Evolutionary conservation across 1,140 invertebrate genomes (phyloP), one percentile per base, ranked within the genome.

Genomic region (Drosophila parvula): DNA sequence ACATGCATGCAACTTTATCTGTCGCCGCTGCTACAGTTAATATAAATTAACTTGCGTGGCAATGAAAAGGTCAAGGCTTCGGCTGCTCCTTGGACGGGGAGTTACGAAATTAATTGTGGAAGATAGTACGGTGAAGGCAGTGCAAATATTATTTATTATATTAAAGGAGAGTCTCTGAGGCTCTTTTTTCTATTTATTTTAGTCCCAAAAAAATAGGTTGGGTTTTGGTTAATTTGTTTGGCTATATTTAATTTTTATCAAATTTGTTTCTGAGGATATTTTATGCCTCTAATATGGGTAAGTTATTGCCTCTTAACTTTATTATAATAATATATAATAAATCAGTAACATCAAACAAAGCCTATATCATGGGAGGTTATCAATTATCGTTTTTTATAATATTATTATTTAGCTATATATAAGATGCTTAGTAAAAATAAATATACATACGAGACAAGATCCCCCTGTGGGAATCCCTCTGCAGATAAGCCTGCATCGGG

Each of bases 1-100:
- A 43, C 65, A 43, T 10, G 34, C 53, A 28, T 4, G 8, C 18
- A 44, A 28, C 41, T 67, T 56, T 70, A 57, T 71, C 64, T 70
- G 38, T n/a, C 43, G 38, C 61, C 16, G 28, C n/a, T 48, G 41
- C 61, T 8, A 57, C 28, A 47, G 28, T 58, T 70, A n/a, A n/a
- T n/a, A 69, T 5, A 36, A 32, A 18, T 47, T 14, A 57, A 57
- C 16, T 40, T 28, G 44, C 9, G 44, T 22, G 43, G 16, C 28
- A 32, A 18, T 14, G 16, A 32, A 58, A 30, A 58, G 43, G 41
- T 59, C 57, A n/a, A 51, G 16, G 11, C 51, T 60, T 53, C 27
- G 7, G 18, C 9, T 16, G 27, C 10, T 6, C 28, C 22, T 57
- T 28, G 30, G 7, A 5, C 14, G 12, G 27, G 5, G 7, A 16